Percentiles rank a stretch among this genome's conserved stretches.
Evolutionary conservation across 2,888 invertebrate species (phyloP).

Genomic region (Cryptocephalus primarius): DNA sequence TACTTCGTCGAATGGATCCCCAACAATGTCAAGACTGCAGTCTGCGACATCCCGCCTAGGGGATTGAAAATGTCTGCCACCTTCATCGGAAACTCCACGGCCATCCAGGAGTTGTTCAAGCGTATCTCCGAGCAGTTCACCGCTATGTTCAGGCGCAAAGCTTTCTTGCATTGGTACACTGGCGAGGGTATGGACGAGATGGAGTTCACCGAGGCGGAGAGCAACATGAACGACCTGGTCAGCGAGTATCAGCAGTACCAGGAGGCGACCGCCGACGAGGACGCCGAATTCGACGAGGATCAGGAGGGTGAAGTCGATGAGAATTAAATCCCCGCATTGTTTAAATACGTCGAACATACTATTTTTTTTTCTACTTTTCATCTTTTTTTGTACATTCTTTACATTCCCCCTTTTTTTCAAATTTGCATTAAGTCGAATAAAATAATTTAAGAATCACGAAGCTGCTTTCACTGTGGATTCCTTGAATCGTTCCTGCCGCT

Average conservation of each 20-base stretch:
- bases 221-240: conserved; percentile 86
- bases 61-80: conserved; percentile 91
- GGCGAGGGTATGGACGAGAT: conserved; percentile 97
- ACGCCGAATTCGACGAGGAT: conserved; percentile 80
- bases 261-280: conserved; percentile 81
- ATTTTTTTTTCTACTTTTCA: too few species aligned
- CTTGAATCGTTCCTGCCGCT: too few species aligned
- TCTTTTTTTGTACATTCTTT: too few species aligned
- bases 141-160: conserved; percentile 90
- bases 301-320: conserved; percentile 47
- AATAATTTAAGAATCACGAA: too few species aligned
- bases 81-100: conserved; percentile 86
- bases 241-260: conserved; percentile 93
- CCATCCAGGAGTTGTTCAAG: conserved; percentile 86
- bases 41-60: conserved; percentile 84
- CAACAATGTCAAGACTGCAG: conserved; percentile 82
- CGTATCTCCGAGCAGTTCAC: conserved; percentile 84
- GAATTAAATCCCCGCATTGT: conserved; percentile 4
- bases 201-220: conserved; percentile 95
- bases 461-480: too few species aligned
- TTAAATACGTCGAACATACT: too few species aligned
- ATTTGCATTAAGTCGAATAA: too few species aligned
- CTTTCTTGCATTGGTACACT: conserved; percentile 96
- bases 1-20: conserved; percentile 64
- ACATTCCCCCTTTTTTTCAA: too few species aligned